A percentile compares a stretch with the other conserved stretches of the same genome.
Evolutionary conservation across 2,113 vertebrate species (phyloP).

Genomic region (Oreochromis niloticus): DNA sequence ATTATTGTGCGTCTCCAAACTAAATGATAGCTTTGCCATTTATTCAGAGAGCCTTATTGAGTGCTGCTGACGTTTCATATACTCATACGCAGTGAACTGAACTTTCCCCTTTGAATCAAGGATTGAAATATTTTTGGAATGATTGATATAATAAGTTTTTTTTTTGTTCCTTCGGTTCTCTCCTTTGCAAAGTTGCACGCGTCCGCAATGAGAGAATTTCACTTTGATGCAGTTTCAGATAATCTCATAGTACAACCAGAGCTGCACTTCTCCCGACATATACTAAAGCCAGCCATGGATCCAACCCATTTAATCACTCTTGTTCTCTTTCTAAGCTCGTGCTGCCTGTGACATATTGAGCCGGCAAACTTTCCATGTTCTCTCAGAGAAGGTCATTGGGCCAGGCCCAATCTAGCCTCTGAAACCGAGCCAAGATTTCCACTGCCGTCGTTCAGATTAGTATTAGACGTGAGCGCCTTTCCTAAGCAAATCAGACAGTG

Average conservation of each 20-base stretch:
- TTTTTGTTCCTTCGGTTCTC: background rate
- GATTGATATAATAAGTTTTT: background rate
- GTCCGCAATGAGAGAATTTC: background rate
- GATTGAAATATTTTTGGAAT: background rate
- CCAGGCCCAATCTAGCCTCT: conserved; percentile 71
- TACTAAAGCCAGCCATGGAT: conserved; percentile 29
- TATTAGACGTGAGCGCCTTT: conserved; percentile 67
- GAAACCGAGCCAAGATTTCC: conserved; percentile 74
- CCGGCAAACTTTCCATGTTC: conserved; percentile 67
- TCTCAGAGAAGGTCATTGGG: conserved; percentile 66
- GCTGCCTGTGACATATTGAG: conserved; percentile 62
- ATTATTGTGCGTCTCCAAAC: background rate
- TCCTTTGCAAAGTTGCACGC: background rate
- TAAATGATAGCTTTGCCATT: conserved; percentile 7
- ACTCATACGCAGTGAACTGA: background rate
- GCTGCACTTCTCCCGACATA: conserved; percentile 30
- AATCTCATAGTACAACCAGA: conserved; percentile 30
- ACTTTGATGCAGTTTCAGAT: conserved; percentile 16
- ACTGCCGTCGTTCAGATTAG: conserved; percentile 73
- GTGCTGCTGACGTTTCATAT: background rate
- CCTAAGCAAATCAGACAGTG: conserved; percentile 73
- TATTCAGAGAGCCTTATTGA: background rate
- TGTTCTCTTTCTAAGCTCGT: conserved; percentile 47
- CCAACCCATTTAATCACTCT: conserved; percentile 54
- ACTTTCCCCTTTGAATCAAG: background rate